These are phyloP conservation scores for Caenorhabditis sp. DNA, from an alignment of 2,888 invertebrate species.

Conservation along the genomic window DNA sequence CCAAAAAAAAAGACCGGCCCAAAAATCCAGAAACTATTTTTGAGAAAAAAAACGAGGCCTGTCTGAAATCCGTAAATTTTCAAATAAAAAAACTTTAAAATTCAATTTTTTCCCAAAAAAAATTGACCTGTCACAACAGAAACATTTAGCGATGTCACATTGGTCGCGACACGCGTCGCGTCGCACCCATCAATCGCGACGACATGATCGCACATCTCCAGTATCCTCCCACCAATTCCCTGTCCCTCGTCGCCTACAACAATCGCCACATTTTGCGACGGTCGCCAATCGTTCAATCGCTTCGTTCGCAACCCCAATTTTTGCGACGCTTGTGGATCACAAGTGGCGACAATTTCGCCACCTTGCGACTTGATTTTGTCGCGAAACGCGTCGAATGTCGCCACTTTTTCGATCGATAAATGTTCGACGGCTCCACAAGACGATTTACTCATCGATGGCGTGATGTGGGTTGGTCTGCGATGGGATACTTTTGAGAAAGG, in stretches of 20 bases:
- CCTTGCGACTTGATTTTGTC: conserved; percentile 13
- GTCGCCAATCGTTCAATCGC: conserved; percentile 16
- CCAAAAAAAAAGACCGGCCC: too few species aligned
- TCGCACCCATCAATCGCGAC: conserved; percentile 31
- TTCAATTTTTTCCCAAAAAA: too few species aligned
- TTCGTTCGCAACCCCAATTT: conserved; percentile 14
- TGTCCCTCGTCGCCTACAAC: conserved; percentile 39
- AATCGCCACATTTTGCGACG: conserved; percentile 13
- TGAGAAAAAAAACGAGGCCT: too few species aligned
- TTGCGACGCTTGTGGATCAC: conserved; percentile 35
- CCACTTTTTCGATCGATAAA: conserved; percentile 35
- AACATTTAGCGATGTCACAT: conserved; percentile 41
- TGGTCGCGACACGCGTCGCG: conserved; percentile 10
- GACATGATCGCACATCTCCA: conserved; percentile 32
- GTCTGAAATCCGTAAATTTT: too few species aligned
- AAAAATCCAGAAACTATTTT: too few species aligned
- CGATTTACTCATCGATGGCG: conserved; percentile 52
- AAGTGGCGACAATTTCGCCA: conserved; percentile 32
- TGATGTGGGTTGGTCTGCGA: conserved; percentile 42
- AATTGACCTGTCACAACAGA: conserved; percentile 40
- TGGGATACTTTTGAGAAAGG: not conserved
- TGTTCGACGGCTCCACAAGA: conserved; percentile 52
- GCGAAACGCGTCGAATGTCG: conserved; percentile 20
- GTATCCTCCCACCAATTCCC: conserved; percentile 23
- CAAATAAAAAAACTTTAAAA: too few species aligned